These are phyloP conservation scores for Chauna torquata DNA, from an alignment of 2,113 vertebrate genomes.

Conservation along the genomic window DNA sequence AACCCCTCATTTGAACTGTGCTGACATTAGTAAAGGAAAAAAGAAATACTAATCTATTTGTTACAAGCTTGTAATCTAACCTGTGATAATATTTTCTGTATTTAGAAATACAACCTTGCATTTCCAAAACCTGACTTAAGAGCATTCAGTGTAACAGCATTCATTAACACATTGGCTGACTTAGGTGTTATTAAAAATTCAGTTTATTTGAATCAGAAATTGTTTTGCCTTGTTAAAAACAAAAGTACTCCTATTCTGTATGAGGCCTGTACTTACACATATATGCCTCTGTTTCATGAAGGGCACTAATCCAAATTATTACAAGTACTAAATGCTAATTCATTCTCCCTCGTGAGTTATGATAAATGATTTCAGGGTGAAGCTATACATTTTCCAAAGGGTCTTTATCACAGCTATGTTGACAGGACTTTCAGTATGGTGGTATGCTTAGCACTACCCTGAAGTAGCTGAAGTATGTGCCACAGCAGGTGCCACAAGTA, in stretches of 20 bases:
- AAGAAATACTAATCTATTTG: neutral
- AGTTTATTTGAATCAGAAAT: neutral
- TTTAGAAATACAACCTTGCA: neutral
- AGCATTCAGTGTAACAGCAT: neutral
- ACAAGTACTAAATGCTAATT: constrained; percentile 19
- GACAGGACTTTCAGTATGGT: constrained; percentile 28
- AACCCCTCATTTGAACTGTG: neutral
- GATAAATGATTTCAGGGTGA: constrained; percentile 23
- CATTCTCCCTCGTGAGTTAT: constrained; percentile 21
- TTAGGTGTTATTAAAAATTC: neutral
- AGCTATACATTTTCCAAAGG: constrained; percentile 50
- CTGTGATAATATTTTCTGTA: neutral
- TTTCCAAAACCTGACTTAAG: neutral
- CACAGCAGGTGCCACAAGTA: constrained; percentile 34
- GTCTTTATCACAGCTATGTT: constrained; percentile 49
- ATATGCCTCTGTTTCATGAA: neutral
- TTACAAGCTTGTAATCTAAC: neutral
- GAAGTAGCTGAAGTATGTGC: constrained; percentile 52
- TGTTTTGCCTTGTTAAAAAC: neutral
- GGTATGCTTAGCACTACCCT: constrained; percentile 28
- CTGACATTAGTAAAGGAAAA: neutral
- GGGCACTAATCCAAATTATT: neutral
- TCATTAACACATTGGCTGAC: neutral
- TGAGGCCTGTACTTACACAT: neutral
- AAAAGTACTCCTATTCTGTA: neutral